Base-by-base conservation (phyloP, 1,140 invertebrate genomes). In the Coptotermes formosanus region DNA sequence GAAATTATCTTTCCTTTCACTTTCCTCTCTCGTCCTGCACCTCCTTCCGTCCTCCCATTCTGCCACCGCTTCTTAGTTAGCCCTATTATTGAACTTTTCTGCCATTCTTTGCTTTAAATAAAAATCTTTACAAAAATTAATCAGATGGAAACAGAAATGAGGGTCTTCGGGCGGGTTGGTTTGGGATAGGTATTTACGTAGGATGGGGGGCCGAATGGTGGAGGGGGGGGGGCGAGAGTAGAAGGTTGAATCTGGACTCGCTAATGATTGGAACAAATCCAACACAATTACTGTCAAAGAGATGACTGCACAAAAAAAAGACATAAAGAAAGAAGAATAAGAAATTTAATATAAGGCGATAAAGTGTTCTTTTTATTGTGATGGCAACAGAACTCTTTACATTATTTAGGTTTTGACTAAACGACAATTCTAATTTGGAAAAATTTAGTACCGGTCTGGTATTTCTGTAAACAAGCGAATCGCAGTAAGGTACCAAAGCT, bases 1-100 rank as follows among this genome's bases (percentile, higher is more conserved):
- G 87, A 84, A 86, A 85, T 84, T 84, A 84, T 84, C 83, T 84
- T 45, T n/a, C 83, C 83, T 30, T 30, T n/a, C 83, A 3, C 83
- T 59, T 48, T 45, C 48, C 38, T 83, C n/a, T 48, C 83, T 45
- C 83, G 9, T 48, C 83, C 43, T 83, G 23, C 43, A 48, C 32
- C 83, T 52, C 83, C 52, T 52, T 30, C 23, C 52, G 25, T 52
- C 83, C 52, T 52, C 52, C 23, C 52, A 44, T 83, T n/a, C 83
- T 45, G 11, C 52, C 44, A 32, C 30, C 45, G 30, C 38, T 45
- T 52, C 52, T 84, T 84, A 84, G 83, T 84, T 84, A 52, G 83
- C 83, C 83, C 83, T 84, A 84, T 84, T 84, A 84, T 84, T 84
- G 45, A 45, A 84, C 83, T 84, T 84, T 75, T 75, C n/a, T 23